Base-by-base conservation (phyloP, 35 echinoderm and acorn worm genomes). In the Nesometra sesokonis region DNA sequence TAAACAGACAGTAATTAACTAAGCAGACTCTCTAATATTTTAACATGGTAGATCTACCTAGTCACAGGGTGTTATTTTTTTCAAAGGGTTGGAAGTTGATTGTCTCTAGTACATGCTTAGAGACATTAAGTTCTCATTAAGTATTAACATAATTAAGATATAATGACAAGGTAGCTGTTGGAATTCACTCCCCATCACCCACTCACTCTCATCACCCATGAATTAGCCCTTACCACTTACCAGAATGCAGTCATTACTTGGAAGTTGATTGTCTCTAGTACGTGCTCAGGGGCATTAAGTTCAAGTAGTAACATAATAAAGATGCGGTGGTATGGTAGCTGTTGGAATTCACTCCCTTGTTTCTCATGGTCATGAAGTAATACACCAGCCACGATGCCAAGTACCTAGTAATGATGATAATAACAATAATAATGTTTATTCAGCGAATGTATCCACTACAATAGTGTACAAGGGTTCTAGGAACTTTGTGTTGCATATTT, bases 61-160 rank as follows among this genome's bases (percentile, higher is more conserved):
- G n/a, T n/a, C n/a, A n/a, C n/a, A n/a, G n/a, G n/a, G n/a, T n/a
- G n/a, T n/a, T n/a, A n/a, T n/a, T n/a, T n/a, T n/a, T n/a, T n/a
- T n/a, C n/a, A n/a, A n/a, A n/a, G n/a, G n/a, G n/a, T 88, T 99
- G 96, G 81, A 92, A 99, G 92, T 99, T 99, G 78, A 99, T 99
- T n/a, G 92, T 90, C 78, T 99, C 96, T 27, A 99, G 90, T 67
- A 99, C 93, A 57, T 99, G 93, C 46, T 99, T 93, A 3, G 96
- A 93, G 30, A 93, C 96, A 76, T 99, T 99, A 85, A 99, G 96
- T 84, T 99, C 96, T n/a, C n/a, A n/a, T n/a, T n/a, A 57, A 94
- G 89, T n/a, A 99, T 85, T 27, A 99, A 93, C 96, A 99, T 99
- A 46, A 90, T 99, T 88, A 99, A 99, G 90, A 99, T 99, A 32